A percentile compares a stretch with the other conserved stretches of the same genome.
These are phyloP conservation scores for Plecturocebus donacophilus DNA, from an alignment of 2,113 vertebrate species.

Conservation along the genomic window DNA sequence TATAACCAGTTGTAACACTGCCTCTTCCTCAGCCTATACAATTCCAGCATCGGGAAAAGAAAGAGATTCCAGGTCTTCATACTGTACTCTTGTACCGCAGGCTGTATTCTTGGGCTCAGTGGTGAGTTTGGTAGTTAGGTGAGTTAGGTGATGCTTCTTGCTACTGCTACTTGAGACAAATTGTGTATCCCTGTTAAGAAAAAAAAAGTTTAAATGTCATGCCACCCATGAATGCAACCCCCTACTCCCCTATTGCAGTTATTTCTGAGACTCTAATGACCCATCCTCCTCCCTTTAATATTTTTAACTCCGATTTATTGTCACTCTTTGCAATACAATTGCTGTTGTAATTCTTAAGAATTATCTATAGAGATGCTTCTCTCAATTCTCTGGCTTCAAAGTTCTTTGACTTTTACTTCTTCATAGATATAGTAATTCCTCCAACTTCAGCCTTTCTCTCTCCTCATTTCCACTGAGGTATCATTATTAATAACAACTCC, in stretches of 20 bases:
- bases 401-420: not conserved
- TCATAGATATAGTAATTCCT: not conserved
- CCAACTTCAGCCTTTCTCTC: not conserved
- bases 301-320: not conserved
- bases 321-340: not conserved
- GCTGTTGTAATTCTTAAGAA: not conserved
- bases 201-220: not conserved
- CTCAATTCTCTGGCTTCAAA: not conserved
- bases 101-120: not conserved
- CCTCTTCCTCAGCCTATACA: not conserved
- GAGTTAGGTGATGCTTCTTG: not conserved
- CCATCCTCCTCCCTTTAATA: not conserved
- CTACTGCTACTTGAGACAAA: not conserved
- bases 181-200: not conserved
- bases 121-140: not conserved
- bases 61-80: not conserved
- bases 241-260: not conserved
- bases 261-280: not conserved
- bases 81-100: not conserved
- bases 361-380: not conserved
- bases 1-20: not conserved
- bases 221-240: not conserved
- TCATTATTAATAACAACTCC: not conserved
- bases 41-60: not conserved
- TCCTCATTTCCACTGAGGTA: not conserved